Conservation (phyloP, 2,113 vertebrate species). For the Myanophis thanlyinensis region DNA sequence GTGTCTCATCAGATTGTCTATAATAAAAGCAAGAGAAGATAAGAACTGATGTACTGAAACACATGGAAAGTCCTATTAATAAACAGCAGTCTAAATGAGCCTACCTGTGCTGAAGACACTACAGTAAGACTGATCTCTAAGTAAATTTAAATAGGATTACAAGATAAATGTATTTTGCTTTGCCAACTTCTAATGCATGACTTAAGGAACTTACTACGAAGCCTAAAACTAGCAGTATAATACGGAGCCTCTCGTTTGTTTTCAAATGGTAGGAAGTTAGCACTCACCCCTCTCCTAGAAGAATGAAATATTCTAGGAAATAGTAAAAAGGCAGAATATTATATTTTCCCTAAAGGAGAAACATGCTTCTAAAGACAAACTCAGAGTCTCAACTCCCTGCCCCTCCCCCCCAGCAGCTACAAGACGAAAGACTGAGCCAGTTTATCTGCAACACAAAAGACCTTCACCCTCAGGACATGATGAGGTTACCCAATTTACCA, state of each 20-base stretch:
- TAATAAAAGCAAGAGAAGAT: not conserved
- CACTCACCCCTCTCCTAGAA: too few species aligned
- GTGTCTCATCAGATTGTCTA: not conserved
- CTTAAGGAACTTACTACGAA: not conserved
- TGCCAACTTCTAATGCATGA: not conserved
- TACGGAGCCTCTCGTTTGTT: not conserved
- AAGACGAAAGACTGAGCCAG: too few species aligned
- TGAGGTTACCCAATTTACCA: too few species aligned
- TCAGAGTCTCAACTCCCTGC: too few species aligned
- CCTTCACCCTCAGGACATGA: too few species aligned
- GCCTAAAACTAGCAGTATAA: not conserved
- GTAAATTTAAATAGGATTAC: not conserved
- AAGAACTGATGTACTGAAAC: not conserved
- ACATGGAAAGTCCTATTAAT: not conserved
- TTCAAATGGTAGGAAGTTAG: too few species aligned
- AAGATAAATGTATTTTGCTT: not conserved
- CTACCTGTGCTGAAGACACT: not conserved
- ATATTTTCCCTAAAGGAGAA: too few species aligned
- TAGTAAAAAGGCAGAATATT: too few species aligned
- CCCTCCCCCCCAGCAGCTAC: too few species aligned
- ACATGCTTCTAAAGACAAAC: too few species aligned
- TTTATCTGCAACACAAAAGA: too few species aligned
- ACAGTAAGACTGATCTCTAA: not conserved
- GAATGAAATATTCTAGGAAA: too few species aligned
- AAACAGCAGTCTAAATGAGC: not conserved